Evolutionary conservation across 1,140 invertebrate species (phyloP).

Genomic region (Drosophila gunungcola): DNA sequence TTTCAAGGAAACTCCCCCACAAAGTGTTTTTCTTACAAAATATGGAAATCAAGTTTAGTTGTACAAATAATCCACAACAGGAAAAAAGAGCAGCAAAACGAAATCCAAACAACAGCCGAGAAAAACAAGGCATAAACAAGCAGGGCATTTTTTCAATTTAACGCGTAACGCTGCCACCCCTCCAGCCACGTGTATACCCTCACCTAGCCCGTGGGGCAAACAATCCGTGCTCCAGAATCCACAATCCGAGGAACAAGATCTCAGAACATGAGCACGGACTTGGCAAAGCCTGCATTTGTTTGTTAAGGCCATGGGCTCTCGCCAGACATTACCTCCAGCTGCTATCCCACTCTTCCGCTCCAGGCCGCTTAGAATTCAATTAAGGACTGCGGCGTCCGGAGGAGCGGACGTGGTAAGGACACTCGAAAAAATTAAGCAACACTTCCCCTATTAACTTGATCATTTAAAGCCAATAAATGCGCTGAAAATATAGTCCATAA

Average conservation of each 20-base stretch:
- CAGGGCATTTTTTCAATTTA: conserved; percentile 62
- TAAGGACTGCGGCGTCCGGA: conserved; percentile 18
- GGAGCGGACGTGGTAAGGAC: not conserved
- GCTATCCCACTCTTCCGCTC: conserved; percentile 25
- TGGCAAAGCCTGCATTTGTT: conserved; percentile 62
- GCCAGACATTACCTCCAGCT: conserved; percentile 43
- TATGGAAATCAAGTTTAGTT: conserved; percentile 67
- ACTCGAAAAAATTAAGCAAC: conserved; percentile 8
- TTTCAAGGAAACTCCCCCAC: conserved; percentile 22
- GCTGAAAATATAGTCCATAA: too few species aligned
- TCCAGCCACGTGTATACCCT: conserved; percentile 4
- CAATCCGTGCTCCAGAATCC: conserved; percentile 25
- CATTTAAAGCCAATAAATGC: too few species aligned
- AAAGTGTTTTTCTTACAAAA: conserved; percentile 35
- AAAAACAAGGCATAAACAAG: conserved; percentile 38
- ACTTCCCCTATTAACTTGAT: not conserved
- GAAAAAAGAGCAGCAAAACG: conserved; percentile 23
- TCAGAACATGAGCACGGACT: conserved; percentile 49
- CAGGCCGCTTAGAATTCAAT: conserved; percentile 70
- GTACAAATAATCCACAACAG: conserved; percentile 57
- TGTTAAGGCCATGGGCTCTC: conserved; percentile 53
- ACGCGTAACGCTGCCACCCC: conserved; percentile 32
- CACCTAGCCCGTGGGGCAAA: conserved; percentile 37
- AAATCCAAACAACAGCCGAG: conserved; percentile 37
- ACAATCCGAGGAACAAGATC: conserved; percentile 34